Evolutionary conservation across 2,888 invertebrate genomes (phyloP).

Genomic region (Pyrrhosoma nymphula): DNA sequence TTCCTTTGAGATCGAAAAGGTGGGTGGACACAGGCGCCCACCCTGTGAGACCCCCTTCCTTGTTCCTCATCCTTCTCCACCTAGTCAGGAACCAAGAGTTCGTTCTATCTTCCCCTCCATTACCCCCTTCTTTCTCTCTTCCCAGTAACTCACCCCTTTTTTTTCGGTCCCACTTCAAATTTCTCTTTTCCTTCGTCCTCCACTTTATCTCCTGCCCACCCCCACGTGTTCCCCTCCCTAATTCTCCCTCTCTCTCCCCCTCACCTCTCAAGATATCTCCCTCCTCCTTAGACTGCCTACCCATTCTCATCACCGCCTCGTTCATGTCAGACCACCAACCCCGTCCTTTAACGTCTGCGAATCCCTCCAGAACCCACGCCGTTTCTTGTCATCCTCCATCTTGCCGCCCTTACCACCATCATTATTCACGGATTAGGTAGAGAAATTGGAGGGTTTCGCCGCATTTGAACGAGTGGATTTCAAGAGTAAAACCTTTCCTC

Average conservation of each 20-base stretch:
- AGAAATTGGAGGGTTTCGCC: not conserved
- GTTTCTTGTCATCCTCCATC: not conserved
- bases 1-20: conserved; percentile 55
- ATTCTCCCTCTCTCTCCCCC: not conserved
- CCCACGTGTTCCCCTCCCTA: not conserved
- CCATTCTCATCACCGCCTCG: not conserved
- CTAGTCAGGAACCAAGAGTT: not conserved
- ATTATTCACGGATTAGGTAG: not conserved
- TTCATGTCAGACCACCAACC: not conserved
- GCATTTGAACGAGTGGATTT: no score
- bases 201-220: not conserved
- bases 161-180: not conserved
- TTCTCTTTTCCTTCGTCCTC: not conserved
- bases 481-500: no score
- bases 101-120: not conserved
- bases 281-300: no score
- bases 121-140: not conserved
- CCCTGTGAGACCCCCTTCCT: not conserved
- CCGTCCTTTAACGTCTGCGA: not conserved
- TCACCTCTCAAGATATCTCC: no score
- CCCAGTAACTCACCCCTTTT: not conserved
- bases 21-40: not conserved
- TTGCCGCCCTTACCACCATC: not conserved
- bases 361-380: not conserved
- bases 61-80: conserved; percentile 5